These are phyloP conservation scores for Alectoris magna DNA, from an alignment of 2,797 vertebrate genomes.

Conservation along the genomic window DNA sequence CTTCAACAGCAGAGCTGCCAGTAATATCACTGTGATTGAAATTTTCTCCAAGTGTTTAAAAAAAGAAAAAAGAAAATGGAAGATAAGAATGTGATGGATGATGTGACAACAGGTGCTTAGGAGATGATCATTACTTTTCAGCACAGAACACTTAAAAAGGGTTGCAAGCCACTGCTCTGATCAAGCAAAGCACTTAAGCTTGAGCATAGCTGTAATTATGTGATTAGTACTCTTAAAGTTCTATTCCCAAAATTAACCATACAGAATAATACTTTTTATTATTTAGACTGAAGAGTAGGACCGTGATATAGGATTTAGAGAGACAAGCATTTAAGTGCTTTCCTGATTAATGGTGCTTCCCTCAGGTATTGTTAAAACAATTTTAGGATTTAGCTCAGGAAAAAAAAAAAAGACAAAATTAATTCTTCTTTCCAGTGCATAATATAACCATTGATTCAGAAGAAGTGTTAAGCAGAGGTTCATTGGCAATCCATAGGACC, in stretches of 20 bases:
- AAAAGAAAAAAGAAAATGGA: not conserved
- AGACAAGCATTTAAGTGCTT: conserved; percentile 18
- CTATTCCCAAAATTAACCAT: conserved; percentile 24
- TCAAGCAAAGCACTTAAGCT: conserved; percentile 49
- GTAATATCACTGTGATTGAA: not conserved
- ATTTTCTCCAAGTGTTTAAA: not conserved
- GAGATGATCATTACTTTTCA: conserved; percentile 21
- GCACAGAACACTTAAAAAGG: conserved; percentile 3
- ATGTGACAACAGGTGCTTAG: conserved; percentile 24
- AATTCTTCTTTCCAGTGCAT: not conserved
- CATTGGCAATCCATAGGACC: not conserved
- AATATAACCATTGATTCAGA: not conserved
- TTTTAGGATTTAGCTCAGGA: not conserved
- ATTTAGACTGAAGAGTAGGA: conserved; percentile 12
- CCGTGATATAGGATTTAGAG: conserved; percentile 52
- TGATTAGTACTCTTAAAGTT: conserved; percentile 54
- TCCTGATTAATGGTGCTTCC: conserved; percentile 3
- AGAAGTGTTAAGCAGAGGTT: not conserved
- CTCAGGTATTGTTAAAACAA: conserved; percentile 13
- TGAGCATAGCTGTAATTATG: conserved; percentile 39
- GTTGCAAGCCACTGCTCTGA: conserved; percentile 41
- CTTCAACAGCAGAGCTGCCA: not conserved
- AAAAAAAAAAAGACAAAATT: not conserved
- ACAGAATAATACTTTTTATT: conserved; percentile 6
- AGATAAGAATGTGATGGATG: conserved; percentile 8